Evolutionary conservation across 2,797 vertebrate species (phyloP), one percentile per base, ranked within the genome.

Genomic region (Menidia menidia): DNA sequence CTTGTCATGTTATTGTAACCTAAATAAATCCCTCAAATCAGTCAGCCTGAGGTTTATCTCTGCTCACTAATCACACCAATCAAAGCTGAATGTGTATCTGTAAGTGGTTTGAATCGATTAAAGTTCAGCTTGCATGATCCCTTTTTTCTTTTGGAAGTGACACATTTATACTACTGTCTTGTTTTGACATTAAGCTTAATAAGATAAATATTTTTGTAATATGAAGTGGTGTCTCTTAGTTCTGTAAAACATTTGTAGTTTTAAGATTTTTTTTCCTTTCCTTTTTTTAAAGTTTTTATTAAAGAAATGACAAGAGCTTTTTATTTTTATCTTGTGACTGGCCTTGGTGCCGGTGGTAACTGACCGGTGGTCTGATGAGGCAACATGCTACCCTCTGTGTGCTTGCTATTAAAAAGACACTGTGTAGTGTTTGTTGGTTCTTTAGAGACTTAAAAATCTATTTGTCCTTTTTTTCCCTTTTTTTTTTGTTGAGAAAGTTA

Each of bases 191-290:
- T 82, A 67, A 82, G 79, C 84, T 89, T 51, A 86, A 76, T 57
- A 71, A 87, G 82, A 91, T 77, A 33, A 89, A 91, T 91, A 91
- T 91, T 93, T 93, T 92, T 91, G 82, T 91, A 91, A 81, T 60
- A 10, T 39, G 7, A 75, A 80, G 78, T 88, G 75, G 81, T 87
- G 85, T 83, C 70, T 82, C 52, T 83, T 70, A 79, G 81, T 85
- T 81, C 59, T 81, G 77, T 81, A 72, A 77, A 76, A 55, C 15
- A 18, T 80, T 81, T 80, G 73, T 89, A 83, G 82, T 77, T 54
- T 71, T 78, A 39, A 32, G 43, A 56, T 78, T 77, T 41, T 60
- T 83, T 82, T 83, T 60, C 65, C 25, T 77, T 77, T 41, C 58
- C 81, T 81, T 83, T 60, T 66, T 25, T 25, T 25, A 25, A 25